Base-by-base conservation (phyloP, 2,113 vertebrate species). In the Centrocercus urophasianus region DNA sequence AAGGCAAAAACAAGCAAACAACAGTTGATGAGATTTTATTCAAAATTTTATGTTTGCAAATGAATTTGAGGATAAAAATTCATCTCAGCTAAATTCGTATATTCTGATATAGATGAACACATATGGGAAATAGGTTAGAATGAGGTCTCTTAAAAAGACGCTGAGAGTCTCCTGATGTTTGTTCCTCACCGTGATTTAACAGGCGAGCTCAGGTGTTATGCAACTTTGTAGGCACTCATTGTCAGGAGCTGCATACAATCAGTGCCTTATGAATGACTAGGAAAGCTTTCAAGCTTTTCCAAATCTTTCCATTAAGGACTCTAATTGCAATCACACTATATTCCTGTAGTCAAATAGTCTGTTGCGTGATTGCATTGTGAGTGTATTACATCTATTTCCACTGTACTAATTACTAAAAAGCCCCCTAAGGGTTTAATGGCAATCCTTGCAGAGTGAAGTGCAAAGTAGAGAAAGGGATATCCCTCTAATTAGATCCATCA, bases 371-470 rank as follows among this genome's bases (percentile, higher is more conserved):
- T 72, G 70, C 1, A 0, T 30, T 87, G 47, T 66, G 70, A 66
- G 63, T 70, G 88, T 66, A 90, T 93, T 90, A 45, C 66, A 73
- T 32, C 83, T 27, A 11, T 92, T 82, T 76, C 81, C 9, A 32
- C 78, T 76, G 86, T 50, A 84, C 66, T 94, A 96, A 93, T 93
- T 86, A 71, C 79, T 90, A 81, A 89, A 82, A 90, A 93, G 43
- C 54, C 12, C 61, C 77, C 71, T 66, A 66, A 90, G 45, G 59
- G 28, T 91, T 92, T 90, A 82, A 90, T 87, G 78, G 59, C 43
- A 92, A 63, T 63, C 40, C 83, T 93, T 61, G 57, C 69, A 47
- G 61, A 34, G 43, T 65, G 34, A 89, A 90, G 27, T 75, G 54
- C 15, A 57, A 65, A 54, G 34, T 52, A n/a, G 61, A 78, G 63